Base-by-base conservation (phyloP, 2,888 invertebrate species). In the Ochropleura plecta region DNA sequence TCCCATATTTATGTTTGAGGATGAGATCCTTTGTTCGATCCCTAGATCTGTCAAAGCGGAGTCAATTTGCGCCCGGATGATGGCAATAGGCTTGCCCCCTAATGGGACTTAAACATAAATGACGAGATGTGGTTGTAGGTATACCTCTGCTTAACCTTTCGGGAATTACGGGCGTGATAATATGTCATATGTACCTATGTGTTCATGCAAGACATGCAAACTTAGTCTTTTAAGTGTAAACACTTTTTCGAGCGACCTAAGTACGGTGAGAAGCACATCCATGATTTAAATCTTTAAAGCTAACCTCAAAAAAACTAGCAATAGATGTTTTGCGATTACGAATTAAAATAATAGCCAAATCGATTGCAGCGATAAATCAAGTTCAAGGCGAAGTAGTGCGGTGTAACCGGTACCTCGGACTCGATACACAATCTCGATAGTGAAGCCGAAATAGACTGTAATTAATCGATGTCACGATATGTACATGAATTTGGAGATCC, bases 401-500 rank as follows among this genome's bases (percentile, higher is more conserved):
- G 76, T 73, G 79, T 76, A 88, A 90, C 90, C 89, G 86, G 89
- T 84, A 85, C 68, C 44, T 62, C 62, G 86, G 69, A 87, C 76
- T 84, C 71, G 78, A 80, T 84, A 76, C 70, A 46, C 62, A 75
- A 76, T 80, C 72, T 74, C 73, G 72, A 74, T 81, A 78, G 76
- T 83, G 86, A 73, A 80, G 82, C 57, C 63, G 30, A 68, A 12
- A 78, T 78, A 83, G 83, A 65, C 64, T 76, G 88, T 90, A 90
- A 93, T 93, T 90, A 92, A 93, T 93, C 88, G 90, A 87, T 89
- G 92, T 92, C 93, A 89, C 82, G 88, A 85, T 30, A 30, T 74
- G 67, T 73, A 83, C 81, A 79, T 60, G 77, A 78, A 72, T 85
- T 83, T 75, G 20, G 57, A 60, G 72, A 76, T 76, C 51, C 51